Evolutionary conservation across 1,140 invertebrate genomes (phyloP).

Genomic region (Odontomachus brunneus): DNA sequence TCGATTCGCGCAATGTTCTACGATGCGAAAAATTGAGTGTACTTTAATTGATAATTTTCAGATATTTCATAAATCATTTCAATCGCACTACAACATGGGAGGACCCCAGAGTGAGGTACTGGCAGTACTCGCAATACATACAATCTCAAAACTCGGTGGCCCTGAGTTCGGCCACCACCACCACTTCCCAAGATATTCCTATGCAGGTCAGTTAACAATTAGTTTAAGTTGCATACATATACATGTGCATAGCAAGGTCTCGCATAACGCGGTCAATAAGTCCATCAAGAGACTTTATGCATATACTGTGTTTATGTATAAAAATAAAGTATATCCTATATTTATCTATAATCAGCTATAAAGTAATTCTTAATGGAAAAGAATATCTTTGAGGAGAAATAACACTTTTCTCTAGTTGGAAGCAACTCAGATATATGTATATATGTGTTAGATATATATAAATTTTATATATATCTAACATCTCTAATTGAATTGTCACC

Average conservation of each 20-base stretch:
- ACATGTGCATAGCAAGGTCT: conserved; percentile 65
- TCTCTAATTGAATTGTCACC: no score
- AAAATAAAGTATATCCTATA: no score
- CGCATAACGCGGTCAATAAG: no score
- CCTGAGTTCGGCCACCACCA: conserved; percentile 83
- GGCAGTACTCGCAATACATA: conserved; percentile 84
- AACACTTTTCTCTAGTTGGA: no score
- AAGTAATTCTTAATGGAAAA: no score
- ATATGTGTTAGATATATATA: no score
- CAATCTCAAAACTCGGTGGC: conserved; percentile 82
- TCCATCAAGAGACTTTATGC: no score
- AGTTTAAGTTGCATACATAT: conserved; percentile 50
- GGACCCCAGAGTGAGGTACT: conserved; percentile 88
- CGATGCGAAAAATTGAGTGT: not conserved
- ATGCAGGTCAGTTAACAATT: conserved; percentile 84
- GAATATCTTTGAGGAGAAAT: no score
- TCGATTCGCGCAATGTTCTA: conserved; percentile 13
- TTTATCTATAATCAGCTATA: no score
- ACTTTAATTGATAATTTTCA: conserved; percentile 75
- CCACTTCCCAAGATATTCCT: conserved; percentile 86
- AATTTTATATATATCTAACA: no score
- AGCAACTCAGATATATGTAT: no score
- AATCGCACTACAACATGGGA: conserved; percentile 90
- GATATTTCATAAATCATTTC: conserved; percentile 92
- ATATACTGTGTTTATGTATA: no score